Percentiles rank a stretch among this genome's conserved stretches.
Evolutionary conservation across 2,888 invertebrate species (phyloP).

Genomic region (Diaphora mendica): DNA sequence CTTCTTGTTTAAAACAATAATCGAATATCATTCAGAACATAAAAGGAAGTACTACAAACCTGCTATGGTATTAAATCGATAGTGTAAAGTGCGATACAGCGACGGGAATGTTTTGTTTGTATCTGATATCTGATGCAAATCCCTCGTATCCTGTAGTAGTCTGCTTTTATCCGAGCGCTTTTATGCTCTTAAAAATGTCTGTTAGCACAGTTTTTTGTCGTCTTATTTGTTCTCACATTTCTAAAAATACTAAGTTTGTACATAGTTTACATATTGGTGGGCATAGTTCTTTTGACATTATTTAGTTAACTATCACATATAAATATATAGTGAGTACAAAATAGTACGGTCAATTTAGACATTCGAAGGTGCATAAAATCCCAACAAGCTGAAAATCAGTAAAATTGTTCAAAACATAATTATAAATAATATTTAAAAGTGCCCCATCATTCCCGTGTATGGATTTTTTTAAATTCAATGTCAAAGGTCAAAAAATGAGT

Average conservation of each 20-base stretch:
- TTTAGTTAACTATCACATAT: not conserved
- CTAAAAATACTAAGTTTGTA: not conserved
- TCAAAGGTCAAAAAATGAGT: no score
- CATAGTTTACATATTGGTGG: not conserved
- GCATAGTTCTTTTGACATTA: not conserved
- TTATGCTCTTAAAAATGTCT: not conserved
- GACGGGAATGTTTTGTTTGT: conserved; percentile 11
- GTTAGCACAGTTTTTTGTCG: not conserved
- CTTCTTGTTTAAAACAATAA: not conserved
- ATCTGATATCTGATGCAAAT: conserved; percentile 18
- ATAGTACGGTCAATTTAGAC: no score
- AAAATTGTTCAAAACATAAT: no score
- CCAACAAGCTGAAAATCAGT: no score
- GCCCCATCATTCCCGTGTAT: no score
- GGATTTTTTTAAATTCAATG: no score
- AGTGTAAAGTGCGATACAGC: not conserved
- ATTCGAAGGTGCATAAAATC: no score
- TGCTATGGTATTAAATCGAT: not conserved
- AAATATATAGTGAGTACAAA: not conserved
- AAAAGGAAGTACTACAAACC: not conserved
- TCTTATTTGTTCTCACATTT: no score
- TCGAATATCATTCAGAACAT: not conserved
- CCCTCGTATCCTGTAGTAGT: conserved; percentile 9
- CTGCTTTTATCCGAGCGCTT: conserved; percentile 14
- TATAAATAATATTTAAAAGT: no score